Conservation (phyloP, 2,113 vertebrate species). For the Callopanchax toddi region DNA sequence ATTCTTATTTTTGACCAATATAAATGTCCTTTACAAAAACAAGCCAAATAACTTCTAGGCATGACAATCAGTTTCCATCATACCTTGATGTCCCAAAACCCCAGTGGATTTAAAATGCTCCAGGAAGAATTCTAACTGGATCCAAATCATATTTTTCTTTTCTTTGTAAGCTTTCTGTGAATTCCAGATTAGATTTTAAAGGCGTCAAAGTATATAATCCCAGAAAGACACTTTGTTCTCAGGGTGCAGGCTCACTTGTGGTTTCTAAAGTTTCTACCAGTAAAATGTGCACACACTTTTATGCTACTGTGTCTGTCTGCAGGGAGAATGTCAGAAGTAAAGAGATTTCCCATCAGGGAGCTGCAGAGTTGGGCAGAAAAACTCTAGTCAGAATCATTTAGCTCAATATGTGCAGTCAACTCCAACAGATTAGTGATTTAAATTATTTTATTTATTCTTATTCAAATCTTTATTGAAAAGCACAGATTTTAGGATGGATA, state of each 20-base stretch:
- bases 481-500: too few relatives aligned
- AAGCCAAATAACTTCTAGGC: not conserved
- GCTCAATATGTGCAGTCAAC: too few relatives aligned
- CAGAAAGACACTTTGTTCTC: not conserved
- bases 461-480: too few relatives aligned
- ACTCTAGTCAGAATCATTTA: too few relatives aligned
- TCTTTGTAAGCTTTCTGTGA: not conserved
- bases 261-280: constrained; percentile 1
- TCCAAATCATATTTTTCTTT: not conserved
- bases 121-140: constrained; percentile 2
- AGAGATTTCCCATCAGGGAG: not conserved
- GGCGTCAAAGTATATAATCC: not conserved
- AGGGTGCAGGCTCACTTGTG: not conserved
- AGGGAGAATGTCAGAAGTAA: not conserved
- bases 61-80: too few relatives aligned
- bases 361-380: too few relatives aligned
- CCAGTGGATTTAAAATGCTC: not conserved
- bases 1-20: not conserved
- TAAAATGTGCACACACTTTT: not conserved
- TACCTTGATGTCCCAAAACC: not conserved
- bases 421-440: too few relatives aligned
- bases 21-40: not conserved
- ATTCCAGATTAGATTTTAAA: constrained; percentile 2
- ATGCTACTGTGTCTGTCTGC: not conserved
- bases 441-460: too few relatives aligned